Base-by-base conservation (phyloP, 2,888 invertebrate genomes). In the Amphipyra berbera region DNA sequence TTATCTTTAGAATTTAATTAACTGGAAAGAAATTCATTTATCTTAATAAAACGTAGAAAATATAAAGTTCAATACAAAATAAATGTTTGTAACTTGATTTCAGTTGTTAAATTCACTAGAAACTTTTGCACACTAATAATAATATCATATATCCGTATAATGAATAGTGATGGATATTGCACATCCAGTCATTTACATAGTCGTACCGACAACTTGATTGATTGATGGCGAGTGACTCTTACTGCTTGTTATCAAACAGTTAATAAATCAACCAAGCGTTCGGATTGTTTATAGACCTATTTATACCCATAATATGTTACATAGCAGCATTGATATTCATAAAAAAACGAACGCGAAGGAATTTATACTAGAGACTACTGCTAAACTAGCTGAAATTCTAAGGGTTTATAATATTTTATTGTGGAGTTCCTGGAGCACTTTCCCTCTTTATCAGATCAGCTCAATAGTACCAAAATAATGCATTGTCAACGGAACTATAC, bases 201-300 rank as follows among this genome's bases (percentile, higher is more conserved):
- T 76, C 79, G 75, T 68, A 83, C 74, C 76, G 82, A 85, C 85
- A 80, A 71, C 77, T 80, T 83, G 84, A 85, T 82, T 86, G 86
- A 85, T 86, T 79, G 81, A 86, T 85, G 76, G 79, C 61, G 76
- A 83, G 78, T 79, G 82, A 82, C 83, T 86, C 82, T 72, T 69
- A 75, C 78, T 76, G 81, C 74, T 73, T 81, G 80, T 82, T 85
- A 85, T 85, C 84, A 76, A 77, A 80, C 69, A 74, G 80, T 76
- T 78, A 81, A 85, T 86, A 84, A 84, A 86, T 85, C 81, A 84
- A 73, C 74, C 69, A 58, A 67, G 72, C 57, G 58, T 54, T 48
- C 45, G 21, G 68, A 63, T 67, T 79, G 76, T 76, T 70, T 68
- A 69, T 81, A 65, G 61, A 48, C 56, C 57, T 65, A 54, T 69